phyloP scores from a whole-genome alignment of 2,797 vertebrate genomes.

The Crypturellus tataupa region DNA sequence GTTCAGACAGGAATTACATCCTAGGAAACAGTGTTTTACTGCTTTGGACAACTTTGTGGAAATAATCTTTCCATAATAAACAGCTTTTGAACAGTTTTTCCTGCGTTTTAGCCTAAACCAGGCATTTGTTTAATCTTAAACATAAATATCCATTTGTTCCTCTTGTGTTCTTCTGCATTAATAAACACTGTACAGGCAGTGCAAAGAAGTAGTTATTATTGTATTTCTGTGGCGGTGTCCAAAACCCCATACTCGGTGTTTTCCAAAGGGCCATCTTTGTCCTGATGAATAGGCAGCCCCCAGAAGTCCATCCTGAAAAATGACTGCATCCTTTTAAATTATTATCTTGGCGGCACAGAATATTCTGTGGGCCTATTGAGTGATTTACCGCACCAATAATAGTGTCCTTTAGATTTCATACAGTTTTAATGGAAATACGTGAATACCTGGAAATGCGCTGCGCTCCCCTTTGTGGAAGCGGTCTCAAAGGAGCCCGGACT shows the following conservation, averaged over 20 bases:
- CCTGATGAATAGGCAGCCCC: not conserved
- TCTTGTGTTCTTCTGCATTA: slow-evolving; percentile 41
- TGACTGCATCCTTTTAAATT: slow-evolving; percentile 41
- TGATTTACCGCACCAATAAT: not conserved
- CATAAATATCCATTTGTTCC: not conserved
- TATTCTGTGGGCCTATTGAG: not conserved
- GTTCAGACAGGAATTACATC: not conserved
- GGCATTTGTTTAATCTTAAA: slow-evolving; percentile 21
- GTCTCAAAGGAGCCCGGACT: not conserved
- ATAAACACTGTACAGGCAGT: not conserved
- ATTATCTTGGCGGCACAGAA: not conserved
- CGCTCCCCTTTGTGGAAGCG: not conserved
- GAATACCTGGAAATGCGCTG: rapidly evolving
- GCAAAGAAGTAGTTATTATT: not conserved
- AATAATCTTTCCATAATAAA: not conserved
- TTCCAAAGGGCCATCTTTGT: slow-evolving; percentile 18
- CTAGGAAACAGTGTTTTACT: not conserved
- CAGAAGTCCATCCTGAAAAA: not conserved
- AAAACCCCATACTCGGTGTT: not conserved
- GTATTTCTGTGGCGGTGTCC: not conserved
- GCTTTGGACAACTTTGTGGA: not conserved
- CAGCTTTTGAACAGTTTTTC: slow-evolving; percentile 39
- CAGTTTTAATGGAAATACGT: not conserved
- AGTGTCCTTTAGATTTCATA: not conserved
- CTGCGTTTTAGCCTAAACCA: not conserved